Conservation (phyloP, 2,797 vertebrate genomes). For the Sebastes taczanowskii region DNA sequence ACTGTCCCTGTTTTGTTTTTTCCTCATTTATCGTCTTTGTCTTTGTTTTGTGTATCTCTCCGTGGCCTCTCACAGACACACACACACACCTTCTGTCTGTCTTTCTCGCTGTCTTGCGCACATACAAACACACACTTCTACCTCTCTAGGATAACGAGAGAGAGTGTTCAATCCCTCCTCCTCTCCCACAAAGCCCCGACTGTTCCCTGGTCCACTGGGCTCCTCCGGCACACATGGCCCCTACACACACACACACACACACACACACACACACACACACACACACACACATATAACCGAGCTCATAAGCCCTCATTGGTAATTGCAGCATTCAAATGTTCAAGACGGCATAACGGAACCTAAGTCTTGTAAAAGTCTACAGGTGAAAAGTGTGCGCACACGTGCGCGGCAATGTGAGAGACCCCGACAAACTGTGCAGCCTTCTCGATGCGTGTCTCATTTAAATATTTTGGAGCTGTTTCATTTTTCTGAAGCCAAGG, state of each 20-base stretch:
- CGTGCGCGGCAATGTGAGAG: slow-evolving; percentile 1
- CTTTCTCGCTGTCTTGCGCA: neutral
- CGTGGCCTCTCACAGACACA: neutral
- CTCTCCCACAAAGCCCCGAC: slow-evolving; percentile 69
- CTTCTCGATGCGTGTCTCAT: slow-evolving; percentile 42
- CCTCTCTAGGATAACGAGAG: slow-evolving; percentile 45
- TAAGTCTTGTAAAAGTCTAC: slow-evolving; percentile 6
- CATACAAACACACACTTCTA: slow-evolving; percentile 29
- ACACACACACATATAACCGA: slow-evolving; percentile 6
- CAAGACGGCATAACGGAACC: neutral
- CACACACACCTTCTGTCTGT: slow-evolving; percentile 9
- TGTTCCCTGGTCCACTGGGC: slow-evolving; percentile 74
- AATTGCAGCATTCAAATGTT: slow-evolving; percentile 18
- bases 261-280: slow-evolving; percentile 28
- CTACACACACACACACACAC: neutral
- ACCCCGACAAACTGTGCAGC: slow-evolving; percentile 13
- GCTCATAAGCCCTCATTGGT: slow-evolving; percentile 17
- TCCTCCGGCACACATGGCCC: slow-evolving; percentile 66
- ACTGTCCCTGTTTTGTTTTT: neutral
- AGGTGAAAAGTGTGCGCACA: slow-evolving; percentile 34
- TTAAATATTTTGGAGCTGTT: slow-evolving; percentile 56
- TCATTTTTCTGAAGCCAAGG: slow-evolving; percentile 58
- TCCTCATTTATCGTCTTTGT: slow-evolving; percentile 32
- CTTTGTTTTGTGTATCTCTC: slow-evolving; percentile 34
- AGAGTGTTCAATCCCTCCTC: slow-evolving; percentile 51